Conservation (phyloP, 2,797 vertebrate genomes). For the Setipinna tenuifilis region DNA sequence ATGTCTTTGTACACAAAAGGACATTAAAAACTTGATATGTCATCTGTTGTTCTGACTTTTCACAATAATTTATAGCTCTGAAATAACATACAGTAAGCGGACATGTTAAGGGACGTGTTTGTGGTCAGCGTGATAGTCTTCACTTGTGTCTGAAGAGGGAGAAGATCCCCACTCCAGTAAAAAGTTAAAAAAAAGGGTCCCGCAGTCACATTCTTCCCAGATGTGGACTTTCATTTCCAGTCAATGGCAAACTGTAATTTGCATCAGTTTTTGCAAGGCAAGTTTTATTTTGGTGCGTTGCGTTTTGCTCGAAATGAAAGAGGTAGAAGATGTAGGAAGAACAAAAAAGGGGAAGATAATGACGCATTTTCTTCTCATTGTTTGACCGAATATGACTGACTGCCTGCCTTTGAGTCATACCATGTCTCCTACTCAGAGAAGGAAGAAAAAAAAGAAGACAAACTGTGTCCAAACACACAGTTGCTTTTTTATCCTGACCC, state of each 20-base stretch:
- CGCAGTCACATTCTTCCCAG: neutral
- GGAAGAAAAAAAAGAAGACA: neutral
- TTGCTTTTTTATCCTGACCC: neutral
- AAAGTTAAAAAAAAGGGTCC: neutral
- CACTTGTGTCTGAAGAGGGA: neutral
- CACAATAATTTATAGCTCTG: neutral
- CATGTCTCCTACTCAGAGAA: neutral
- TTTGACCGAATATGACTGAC: neutral
- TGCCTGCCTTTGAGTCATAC: neutral
- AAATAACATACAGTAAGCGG: neutral
- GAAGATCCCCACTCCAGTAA: neutral
- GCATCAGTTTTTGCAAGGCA: neutral
- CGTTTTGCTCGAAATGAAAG: conserved; percentile 10
- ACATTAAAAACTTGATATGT: neutral
- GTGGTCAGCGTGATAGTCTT: neutral
- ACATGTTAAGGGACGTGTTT: neutral
- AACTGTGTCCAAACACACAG: neutral
- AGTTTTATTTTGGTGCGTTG: neutral
- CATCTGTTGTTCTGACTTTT: neutral
- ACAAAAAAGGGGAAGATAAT: neutral
- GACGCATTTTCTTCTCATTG: neutral
- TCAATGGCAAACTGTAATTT: neutral
- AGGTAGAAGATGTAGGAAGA: neutral
- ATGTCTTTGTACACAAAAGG: neutral
- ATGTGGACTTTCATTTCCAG: neutral